Conservation (phyloP, 1,140 invertebrate genomes). For the Temnothorax curvispinosus region DNA sequence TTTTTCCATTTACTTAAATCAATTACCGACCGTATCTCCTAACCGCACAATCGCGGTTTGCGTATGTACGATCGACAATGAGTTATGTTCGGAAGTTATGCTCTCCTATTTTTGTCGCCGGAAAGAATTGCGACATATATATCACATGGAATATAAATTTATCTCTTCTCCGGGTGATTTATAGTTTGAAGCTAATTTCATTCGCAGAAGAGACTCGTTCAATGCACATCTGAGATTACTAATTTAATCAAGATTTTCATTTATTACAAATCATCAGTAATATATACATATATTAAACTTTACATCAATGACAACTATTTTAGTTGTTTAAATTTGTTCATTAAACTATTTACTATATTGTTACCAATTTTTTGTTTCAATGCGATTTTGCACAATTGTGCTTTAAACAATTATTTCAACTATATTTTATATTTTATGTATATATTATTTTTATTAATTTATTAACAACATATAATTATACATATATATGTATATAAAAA, state of each 20-base stretch:
- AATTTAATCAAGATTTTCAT: slow-evolving; percentile 1
- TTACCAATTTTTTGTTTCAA: neutral
- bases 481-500: no score
- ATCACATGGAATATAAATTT: slow-evolving; percentile 38
- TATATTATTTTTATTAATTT: neutral
- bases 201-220: neutral
- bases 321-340: neutral
- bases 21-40: slow-evolving; percentile 22
- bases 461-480: neutral
- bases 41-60: slow-evolving; percentile 28
- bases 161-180: slow-evolving; percentile 32
- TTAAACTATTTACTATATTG: neutral
- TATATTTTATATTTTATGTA: no score
- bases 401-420: neutral
- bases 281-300: neutral
- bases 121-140: slow-evolving; percentile 26
- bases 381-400: no score
- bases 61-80: slow-evolving; percentile 43
- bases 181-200: slow-evolving; percentile 22
- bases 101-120: slow-evolving; percentile 30
- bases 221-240: neutral
- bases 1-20: slow-evolving; percentile 62
- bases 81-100: slow-evolving; percentile 47
- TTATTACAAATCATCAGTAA: slow-evolving; percentile 1
- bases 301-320: neutral